These are phyloP conservation scores for Chionomys nivalis DNA, from an alignment of 2,113 vertebrate genomes.

Conservation along the genomic window DNA sequence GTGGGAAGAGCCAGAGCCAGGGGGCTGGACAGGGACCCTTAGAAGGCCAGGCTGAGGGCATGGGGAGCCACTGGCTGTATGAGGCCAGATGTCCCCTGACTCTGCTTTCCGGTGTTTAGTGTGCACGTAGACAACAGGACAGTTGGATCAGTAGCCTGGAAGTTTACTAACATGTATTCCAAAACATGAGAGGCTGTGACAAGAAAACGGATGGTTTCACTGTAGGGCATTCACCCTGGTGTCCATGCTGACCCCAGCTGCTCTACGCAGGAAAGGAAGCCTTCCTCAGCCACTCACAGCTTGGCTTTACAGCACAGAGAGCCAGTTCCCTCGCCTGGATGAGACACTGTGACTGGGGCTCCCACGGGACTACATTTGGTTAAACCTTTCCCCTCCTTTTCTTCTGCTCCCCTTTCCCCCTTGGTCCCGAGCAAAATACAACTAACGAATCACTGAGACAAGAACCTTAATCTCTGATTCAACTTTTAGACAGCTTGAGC, in stretches of 20 bases:
- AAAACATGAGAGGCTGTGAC: neutral
- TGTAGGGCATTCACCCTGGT: accelerated
- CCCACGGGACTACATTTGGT: neutral
- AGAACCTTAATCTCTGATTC: neutral
- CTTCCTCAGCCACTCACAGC: neutral
- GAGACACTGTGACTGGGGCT: neutral
- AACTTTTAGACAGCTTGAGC: neutral
- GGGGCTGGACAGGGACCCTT: neutral
- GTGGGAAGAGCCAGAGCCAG: neutral
- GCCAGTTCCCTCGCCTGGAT: neutral
- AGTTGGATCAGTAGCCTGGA: neutral
- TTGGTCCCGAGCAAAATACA: neutral
- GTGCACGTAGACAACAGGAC: neutral
- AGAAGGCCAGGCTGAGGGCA: neutral
- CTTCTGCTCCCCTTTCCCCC: neutral
- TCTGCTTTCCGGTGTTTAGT: neutral
- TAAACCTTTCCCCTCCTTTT: neutral
- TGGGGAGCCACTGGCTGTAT: accelerated
- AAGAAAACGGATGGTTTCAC: neutral
- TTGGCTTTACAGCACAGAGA: neutral
- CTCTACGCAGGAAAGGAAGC: accelerated
- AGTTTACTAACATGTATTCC: constrained; percentile 1
- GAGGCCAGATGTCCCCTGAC: accelerated
- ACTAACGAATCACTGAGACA: neutral
- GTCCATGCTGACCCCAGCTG: neutral